Evolutionary conservation across 2,113 vertebrate species (phyloP), one percentile per base, ranked within the genome.

Genomic region (Trichomycterus rosablanca): DNA sequence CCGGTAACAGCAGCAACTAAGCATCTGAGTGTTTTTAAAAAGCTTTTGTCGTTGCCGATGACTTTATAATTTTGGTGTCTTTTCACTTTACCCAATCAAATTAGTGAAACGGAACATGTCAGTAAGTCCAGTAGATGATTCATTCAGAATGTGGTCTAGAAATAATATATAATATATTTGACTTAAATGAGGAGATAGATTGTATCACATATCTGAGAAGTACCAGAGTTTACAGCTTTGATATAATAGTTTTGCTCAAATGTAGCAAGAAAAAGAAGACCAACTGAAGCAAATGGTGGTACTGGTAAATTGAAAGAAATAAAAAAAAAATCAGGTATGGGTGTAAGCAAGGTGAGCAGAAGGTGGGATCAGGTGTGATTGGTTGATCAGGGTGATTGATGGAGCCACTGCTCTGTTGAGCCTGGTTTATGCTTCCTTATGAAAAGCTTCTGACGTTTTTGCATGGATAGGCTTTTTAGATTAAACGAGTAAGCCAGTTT

Each of bases 331-430:
- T 12, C 34, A 35, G 34, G 2, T 2, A 35, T 2, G 7, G 63
- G 37, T 37, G 63, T 23, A 46, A 4, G 24, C 3, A 2, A n/a
- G 37, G 37, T 11, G 5, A 5, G 14, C 2, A 40, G 14, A 3
- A 5, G 34, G 34, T 37, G 7, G 2, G 7, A 11, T 37, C 28
- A 14, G 11, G n/a, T 10, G n/a, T 35, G 22, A 46, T 32, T 4
- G 18, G 30, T 32, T 15, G 55, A 49, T 53, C 4, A 2, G 48
- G 46, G 10, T 8, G 26, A 48, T 28, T 11, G 23, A 59, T n/a
- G 35, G 56, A 48, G 59, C 45, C 57, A 15, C 23, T 50, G 45
- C 44, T n/a, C 5, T 5, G 37, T n/a, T 3, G 37, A 40, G 37
- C 14, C 14, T 37, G 34, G 34, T 37, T 37, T 12, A 37, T 37